Percentiles rank a stretch among this genome's conserved stretches.
Conservation (phyloP, 2,888 invertebrate species). For the Watsonalla cultraria region DNA sequence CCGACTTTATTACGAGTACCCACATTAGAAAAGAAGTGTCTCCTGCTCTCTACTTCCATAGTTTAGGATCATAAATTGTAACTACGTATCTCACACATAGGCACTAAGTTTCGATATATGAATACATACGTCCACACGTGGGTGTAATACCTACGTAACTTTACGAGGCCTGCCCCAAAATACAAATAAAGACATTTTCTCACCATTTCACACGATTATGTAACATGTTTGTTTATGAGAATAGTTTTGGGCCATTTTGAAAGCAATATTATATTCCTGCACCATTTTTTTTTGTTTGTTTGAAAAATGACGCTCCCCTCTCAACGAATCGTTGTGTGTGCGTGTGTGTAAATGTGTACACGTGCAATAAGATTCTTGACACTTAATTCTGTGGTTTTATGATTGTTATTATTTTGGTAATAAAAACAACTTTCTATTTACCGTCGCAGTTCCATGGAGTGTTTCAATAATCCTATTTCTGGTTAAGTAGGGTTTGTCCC, state of each 20-base stretch:
- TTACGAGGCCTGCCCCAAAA: slow-evolving; percentile 40
- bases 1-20: background rate
- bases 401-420: slow-evolving; percentile 14
- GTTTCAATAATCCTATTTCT: slow-evolving; percentile 43
- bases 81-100: slow-evolving; percentile 19
- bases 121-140: slow-evolving; percentile 33
- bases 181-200: slow-evolving; percentile 58
- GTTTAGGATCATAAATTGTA: slow-evolving; percentile 23
- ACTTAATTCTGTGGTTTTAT: slow-evolving; percentile 14
- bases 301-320: slow-evolving; percentile 25
- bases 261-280: slow-evolving; percentile 17
- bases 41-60: background rate
- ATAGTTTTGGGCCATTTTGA: slow-evolving; percentile 39
- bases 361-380: slow-evolving; percentile 24
- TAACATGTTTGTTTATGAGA: slow-evolving; percentile 48
- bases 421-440: slow-evolving; percentile 16
- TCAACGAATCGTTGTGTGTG: slow-evolving; percentile 8
- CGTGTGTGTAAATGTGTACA: background rate
- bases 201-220: slow-evolving; percentile 51
- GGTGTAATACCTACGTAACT: slow-evolving; percentile 49
- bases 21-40: background rate
- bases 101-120: slow-evolving; percentile 22
- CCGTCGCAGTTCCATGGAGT: slow-evolving; percentile 13
- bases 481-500: slow-evolving; percentile 48
- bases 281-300: slow-evolving; percentile 31